phyloP scores from a whole-genome alignment of 2,888 invertebrate species.

The Argyresthia albistria region DNA sequence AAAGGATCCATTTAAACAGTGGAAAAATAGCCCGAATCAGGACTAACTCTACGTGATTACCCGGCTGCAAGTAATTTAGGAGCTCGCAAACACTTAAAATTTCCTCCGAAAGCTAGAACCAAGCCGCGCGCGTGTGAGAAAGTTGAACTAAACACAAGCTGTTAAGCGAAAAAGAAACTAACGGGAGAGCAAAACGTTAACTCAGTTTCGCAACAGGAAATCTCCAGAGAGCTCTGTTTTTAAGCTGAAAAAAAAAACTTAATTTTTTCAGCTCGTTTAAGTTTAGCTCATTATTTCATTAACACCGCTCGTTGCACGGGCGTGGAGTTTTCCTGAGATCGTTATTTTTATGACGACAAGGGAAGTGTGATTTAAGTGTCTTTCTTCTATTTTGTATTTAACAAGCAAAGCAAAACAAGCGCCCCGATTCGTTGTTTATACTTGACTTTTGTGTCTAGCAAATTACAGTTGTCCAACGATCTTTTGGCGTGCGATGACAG shows the following conservation, averaged over 20 bases:
- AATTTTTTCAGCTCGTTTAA: slow-evolving; percentile 65
- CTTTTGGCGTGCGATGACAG: too few species aligned
- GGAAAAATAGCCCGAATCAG: too few species aligned
- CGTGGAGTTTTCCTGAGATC: slow-evolving; percentile 22
- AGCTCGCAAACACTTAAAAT: too few species aligned
- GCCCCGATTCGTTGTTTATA: too few species aligned
- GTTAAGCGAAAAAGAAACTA: background rate
- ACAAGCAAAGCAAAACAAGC: too few species aligned
- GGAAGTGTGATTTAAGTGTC: slow-evolving; percentile 5
- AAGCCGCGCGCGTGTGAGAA: slow-evolving; percentile 4
- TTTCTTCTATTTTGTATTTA: background rate
- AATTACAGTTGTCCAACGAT: too few species aligned
- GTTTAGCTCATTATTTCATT: slow-evolving; percentile 66
- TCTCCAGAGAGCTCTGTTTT: slow-evolving; percentile 57
- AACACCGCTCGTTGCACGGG: slow-evolving; percentile 36
- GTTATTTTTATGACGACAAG: slow-evolving; percentile 8
- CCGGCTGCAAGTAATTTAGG: too few species aligned
- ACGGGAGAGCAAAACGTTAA: slow-evolving; percentile 34
- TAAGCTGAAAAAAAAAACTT: slow-evolving; percentile 63
- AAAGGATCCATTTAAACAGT: too few species aligned
- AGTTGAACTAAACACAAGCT: slow-evolving; percentile 8
- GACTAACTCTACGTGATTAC: too few species aligned
- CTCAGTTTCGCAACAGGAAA: slow-evolving; percentile 47
- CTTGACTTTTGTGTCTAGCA: too few species aligned
- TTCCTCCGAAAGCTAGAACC: background rate